Evolutionary conservation across 1,140 invertebrate genomes (phyloP), one percentile per base, ranked within the genome.

Genomic region (Dendroctonus valens): DNA sequence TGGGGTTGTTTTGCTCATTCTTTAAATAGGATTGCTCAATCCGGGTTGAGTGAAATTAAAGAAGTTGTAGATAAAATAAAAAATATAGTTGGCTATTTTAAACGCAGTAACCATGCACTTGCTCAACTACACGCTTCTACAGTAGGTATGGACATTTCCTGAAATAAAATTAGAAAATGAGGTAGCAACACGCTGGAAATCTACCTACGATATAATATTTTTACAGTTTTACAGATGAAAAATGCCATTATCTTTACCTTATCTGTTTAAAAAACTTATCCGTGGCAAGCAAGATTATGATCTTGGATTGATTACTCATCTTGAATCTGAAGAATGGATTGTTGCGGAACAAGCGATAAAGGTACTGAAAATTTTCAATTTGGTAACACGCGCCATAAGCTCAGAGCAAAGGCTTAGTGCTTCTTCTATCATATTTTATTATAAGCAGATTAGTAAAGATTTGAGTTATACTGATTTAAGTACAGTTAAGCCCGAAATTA

Each of bases 1-100:
- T 6, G 50, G 38, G 38, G 46, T 0, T 61, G 58, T 49, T 60
- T 48, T 48, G 58, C 44, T 5, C 58, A 60, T 12, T 48, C 58
- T 7, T n/a, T 60, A 41, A 61, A 61, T 52, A 3, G 50, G 6
- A 41, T 51, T 50, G 46, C 8, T n/a, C 41, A 59, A 44, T 0
- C 7, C 3, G 12, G 7, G 0, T 12, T 50, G 26, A 26, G 8
- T 51, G 37, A 40, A 9, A 37, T 38, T 39, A 39, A 26, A 3
- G 8, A 42, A 12, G 14, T 52, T 38, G 14, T 11, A 38, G 41
- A 37, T 8, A 41, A 61, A 51, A 38, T 41, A 12, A 52, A 6
- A 50, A 50, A 38, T 9, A 61, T 39, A 11, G 49, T 61, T 5
- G 44, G 11, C 6, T 52, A 14, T 61, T 61, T 61, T 46, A 37